Evolutionary conservation across 2,797 vertebrate genomes (phyloP).

Genomic region (Dicrostonyx torquatus): DNA sequence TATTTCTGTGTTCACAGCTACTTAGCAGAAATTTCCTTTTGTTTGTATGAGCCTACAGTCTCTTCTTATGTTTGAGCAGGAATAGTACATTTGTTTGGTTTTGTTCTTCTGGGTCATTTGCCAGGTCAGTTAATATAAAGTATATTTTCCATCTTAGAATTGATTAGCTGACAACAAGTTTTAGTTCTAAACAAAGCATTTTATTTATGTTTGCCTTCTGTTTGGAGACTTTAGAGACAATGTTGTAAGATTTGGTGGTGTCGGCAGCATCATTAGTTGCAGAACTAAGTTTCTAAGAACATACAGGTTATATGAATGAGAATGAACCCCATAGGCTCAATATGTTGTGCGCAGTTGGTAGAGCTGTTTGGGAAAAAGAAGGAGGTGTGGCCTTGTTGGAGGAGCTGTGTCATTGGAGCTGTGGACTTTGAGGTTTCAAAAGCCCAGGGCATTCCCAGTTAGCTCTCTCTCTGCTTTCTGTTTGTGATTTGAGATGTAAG

Average conservation of each 20-base stretch:
- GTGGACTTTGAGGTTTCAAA: neutral
- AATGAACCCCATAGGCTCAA: neutral
- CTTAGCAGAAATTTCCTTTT: conserved; percentile 31
- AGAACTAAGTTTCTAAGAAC: conserved; percentile 32
- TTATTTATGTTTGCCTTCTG: neutral
- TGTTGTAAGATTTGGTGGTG: neutral
- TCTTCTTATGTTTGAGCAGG: conserved; percentile 29
- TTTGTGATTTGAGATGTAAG: neutral
- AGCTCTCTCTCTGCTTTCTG: neutral
- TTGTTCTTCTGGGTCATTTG: conserved; percentile 10
- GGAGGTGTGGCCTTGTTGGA: neutral
- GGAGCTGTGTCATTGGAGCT: neutral
- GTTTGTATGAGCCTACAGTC: neutral
- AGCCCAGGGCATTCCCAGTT: neutral
- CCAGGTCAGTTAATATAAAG: neutral
- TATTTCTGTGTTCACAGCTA: neutral
- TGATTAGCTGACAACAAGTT: neutral
- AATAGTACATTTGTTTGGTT: conserved; percentile 12
- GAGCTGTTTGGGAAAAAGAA: neutral
- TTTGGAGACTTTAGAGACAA: neutral
- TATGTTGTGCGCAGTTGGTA: neutral
- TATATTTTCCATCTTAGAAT: conserved; percentile 27
- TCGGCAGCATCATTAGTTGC: neutral
- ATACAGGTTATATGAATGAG: neutral
- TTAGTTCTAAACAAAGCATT: conserved; percentile 20